Evolutionary conservation across 2,113 vertebrate species (phyloP), one percentile per base, ranked within the genome.

Genomic region (Pelecanus crispus): DNA sequence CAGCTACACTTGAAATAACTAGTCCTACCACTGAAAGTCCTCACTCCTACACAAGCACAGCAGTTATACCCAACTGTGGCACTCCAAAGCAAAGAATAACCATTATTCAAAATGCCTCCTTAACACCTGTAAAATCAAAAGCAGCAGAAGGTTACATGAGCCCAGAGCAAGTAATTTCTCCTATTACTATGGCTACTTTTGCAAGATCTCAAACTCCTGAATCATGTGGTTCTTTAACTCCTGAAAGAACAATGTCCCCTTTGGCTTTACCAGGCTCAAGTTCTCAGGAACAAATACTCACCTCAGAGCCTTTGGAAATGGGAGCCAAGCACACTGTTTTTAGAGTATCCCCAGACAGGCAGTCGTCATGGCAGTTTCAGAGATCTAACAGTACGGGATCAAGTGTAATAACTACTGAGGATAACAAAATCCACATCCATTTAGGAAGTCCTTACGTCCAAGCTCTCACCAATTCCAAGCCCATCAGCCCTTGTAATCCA

Each of bases 351-450:
- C 99, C 99, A 2, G 99, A 99, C 62, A 98, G 98, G 83, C 99
- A 99, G 95, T 98, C 98, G 28, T 98, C 98, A 83, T 99, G 99
- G 99, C 99, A 99, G 96, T 98, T 99, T 94, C 99, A 99, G 88
- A 98, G 99, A 96, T 99, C 99, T 84, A 99, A 99, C 98, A 99
- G 99, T 95, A 98, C 98, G 4, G 98, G 99, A 96, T 98, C 99
- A 50, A 99, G 98, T 89, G 98, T 99, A 97, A 99, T 99, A 98
- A 99, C 99, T 98, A 99, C 99, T 96, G 99, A 99, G 97, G 99
- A 99, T 98, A 99, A 99, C 98, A 99, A 99, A 98, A 99, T 99
- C 97, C 99, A 99, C 97, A 99, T 99, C 97, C 99, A 99, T 97
- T 98, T 99, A 98, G 99, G 99, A 97, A 99, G 97, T 94, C 98